phyloP scores from a whole-genome alignment of 2,113 vertebrate genomes.

The Chionis minor region DNA sequence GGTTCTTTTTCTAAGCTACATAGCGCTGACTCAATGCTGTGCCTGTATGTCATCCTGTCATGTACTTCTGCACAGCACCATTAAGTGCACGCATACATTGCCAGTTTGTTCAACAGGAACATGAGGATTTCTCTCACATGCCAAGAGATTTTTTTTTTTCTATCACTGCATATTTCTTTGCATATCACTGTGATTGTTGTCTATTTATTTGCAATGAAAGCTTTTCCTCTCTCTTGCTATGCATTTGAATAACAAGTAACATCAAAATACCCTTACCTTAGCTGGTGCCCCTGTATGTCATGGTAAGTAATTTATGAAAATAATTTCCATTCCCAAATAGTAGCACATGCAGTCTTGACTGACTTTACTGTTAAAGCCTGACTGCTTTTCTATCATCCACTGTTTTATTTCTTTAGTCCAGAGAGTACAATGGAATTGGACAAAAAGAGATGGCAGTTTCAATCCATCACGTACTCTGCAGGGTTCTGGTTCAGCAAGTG shows the following conservation, averaged over 20 bases:
- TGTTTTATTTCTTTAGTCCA: background rate
- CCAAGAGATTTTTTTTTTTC: background rate
- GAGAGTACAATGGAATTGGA: background rate
- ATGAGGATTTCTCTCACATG: background rate
- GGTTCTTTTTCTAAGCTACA: background rate
- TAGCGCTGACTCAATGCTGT: background rate
- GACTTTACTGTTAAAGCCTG: background rate
- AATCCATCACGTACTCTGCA: background rate
- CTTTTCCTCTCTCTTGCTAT: background rate
- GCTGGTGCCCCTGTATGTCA: background rate
- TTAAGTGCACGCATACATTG: background rate
- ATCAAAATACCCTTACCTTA: background rate
- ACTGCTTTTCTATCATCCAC: background rate
- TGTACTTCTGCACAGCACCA: background rate
- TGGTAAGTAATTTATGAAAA: background rate
- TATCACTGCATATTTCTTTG: background rate
- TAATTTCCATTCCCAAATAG: background rate
- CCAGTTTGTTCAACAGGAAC: background rate
- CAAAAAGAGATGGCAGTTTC: constrained; percentile 3
- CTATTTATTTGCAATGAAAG: background rate
- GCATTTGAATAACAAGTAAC: background rate
- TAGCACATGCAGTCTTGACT: background rate
- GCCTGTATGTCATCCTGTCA: background rate
- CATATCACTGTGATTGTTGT: background rate
- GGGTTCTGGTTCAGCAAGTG: constrained; percentile 5